phyloP scores from a whole-genome alignment of 2,888 invertebrate species.

The Polia nebulosa region DNA sequence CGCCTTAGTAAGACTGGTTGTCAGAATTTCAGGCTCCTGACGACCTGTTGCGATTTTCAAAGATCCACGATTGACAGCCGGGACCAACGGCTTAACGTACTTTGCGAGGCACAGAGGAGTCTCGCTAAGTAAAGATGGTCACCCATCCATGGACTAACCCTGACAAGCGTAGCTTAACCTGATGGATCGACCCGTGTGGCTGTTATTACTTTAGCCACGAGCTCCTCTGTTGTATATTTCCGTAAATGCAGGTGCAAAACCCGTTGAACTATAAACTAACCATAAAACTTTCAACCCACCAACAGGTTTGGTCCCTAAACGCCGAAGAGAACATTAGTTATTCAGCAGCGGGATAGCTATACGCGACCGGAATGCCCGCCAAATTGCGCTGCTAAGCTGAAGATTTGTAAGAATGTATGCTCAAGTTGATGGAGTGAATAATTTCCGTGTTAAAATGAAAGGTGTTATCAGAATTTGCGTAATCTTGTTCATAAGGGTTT shows the following conservation, averaged over 20 bases:
- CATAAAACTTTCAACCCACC: constrained; percentile 40
- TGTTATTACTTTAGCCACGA: no score
- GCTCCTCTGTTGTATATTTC: neutral
- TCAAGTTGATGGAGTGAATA: constrained; percentile 23
- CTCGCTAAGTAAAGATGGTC: no score
- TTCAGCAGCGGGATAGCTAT: constrained; percentile 45
- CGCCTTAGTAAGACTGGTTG: no score
- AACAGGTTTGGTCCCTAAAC: constrained; percentile 57
- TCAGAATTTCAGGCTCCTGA: no score
- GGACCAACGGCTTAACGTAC: no score
- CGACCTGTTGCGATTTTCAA: no score
- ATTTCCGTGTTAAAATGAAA: constrained; percentile 18
- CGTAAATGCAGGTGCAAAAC: constrained; percentile 17
- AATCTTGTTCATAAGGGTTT: constrained; percentile 1
- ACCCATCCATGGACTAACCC: no score
- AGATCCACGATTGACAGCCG: no score
- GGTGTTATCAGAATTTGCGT: constrained; percentile 1
- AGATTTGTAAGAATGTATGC: constrained; percentile 43
- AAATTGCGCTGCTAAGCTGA: constrained; percentile 47
- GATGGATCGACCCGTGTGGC: no score
- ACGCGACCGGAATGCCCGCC: constrained; percentile 40
- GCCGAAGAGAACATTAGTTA: constrained; percentile 48
- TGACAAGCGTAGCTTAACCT: no score
- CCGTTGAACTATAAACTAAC: constrained; percentile 28
- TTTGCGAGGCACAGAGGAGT: no score